Conservation (phyloP, 2,113 vertebrate genomes). For the Tinamus guttatus region DNA sequence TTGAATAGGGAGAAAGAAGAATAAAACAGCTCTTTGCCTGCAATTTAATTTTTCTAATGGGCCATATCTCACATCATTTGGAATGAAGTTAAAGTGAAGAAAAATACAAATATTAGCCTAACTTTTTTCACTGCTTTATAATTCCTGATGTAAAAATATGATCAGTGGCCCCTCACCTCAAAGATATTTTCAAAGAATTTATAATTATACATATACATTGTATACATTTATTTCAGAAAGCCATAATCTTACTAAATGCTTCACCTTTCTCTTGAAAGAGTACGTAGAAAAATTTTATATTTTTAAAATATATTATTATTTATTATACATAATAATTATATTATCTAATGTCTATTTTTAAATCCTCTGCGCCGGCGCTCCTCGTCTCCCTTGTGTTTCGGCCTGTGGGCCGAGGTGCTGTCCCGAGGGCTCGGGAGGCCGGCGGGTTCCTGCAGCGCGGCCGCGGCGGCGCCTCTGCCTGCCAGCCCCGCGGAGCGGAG, state of each 20-base stretch:
- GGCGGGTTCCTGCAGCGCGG: not conserved
- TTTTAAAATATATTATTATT: too few relatives aligned
- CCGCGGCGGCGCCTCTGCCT: not conserved
- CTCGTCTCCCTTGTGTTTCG: not conserved
- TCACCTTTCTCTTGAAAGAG: not conserved
- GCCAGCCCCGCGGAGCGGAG: not conserved
- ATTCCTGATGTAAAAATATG: accelerated
- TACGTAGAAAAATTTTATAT: not conserved
- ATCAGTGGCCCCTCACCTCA: not conserved
- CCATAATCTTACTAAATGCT: not conserved
- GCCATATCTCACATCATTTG: not conserved
- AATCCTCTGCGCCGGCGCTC: not conserved
- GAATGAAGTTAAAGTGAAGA: not conserved
- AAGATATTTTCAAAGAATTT: not conserved
- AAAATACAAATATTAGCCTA: not conserved
- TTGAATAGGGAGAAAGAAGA: not conserved
- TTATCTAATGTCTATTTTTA: too few relatives aligned
- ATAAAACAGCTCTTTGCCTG: not conserved
- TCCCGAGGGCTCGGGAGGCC: not conserved
- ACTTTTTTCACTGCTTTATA: not conserved
- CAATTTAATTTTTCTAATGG: not conserved
- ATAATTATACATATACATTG: not conserved
- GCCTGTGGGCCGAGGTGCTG: not conserved
- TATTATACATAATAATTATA: too few relatives aligned
- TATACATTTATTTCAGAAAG: not conserved